Percentiles rank a stretch among this genome's conserved stretches.
Conservation (phyloP, 2,888 invertebrate genomes). For the Chesias legatella region DNA sequence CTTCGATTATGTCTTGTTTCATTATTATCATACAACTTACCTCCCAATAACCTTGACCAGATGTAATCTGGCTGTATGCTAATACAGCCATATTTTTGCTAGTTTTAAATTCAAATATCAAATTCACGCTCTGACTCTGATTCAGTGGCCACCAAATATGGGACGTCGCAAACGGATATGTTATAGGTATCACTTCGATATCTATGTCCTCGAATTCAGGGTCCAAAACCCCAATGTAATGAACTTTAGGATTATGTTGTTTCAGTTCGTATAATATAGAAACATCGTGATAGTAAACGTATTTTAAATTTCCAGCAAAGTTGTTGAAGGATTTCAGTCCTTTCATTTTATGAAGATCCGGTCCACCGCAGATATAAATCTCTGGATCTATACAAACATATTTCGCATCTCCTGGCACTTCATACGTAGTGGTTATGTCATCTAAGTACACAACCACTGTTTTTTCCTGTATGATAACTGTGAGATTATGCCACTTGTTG, state of each 20-base stretch:
- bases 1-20: conserved; percentile 20
- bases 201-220: conserved; percentile 92
- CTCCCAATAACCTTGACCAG: conserved; percentile 92
- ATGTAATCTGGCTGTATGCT: conserved; percentile 90
- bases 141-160: conserved; percentile 94
- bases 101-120: conserved; percentile 93
- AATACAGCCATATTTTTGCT: conserved; percentile 90
- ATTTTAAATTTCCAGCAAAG: conserved; percentile 93
- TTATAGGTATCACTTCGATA: conserved; percentile 93
- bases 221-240: conserved; percentile 88
- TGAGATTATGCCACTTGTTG: conserved; percentile 94
- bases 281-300: conserved; percentile 95
- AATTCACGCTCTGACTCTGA: conserved; percentile 85
- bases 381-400: conserved; percentile 94
- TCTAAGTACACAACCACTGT: conserved; percentile 88
- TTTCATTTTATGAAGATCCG: conserved; percentile 90
- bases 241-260: conserved; percentile 91
- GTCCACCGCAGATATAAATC: conserved; percentile 95
- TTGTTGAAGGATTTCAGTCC: conserved; percentile 91
- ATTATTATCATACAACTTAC: conserved; percentile 64
- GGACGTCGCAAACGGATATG: conserved; percentile 94
- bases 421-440: conserved; percentile 84
- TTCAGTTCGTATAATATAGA: conserved; percentile 94
- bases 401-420: conserved; percentile 84
- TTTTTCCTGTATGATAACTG: conserved; percentile 89